These are phyloP conservation scores for Agonopterix alstromeriana DNA, from an alignment of 2,888 invertebrate species.

Conservation along the genomic window DNA sequence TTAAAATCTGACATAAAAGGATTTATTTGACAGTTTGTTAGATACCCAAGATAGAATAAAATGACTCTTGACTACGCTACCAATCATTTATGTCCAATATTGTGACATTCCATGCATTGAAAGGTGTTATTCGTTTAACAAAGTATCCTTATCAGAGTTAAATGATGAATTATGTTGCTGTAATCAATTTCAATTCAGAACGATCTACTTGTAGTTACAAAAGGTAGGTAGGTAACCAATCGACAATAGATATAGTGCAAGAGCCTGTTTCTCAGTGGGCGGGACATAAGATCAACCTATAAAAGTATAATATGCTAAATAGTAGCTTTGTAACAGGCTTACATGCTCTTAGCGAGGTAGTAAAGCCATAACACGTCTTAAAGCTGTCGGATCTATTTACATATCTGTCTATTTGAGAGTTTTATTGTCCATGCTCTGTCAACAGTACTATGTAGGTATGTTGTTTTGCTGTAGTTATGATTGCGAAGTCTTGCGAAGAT, in stretches of 20 bases:
- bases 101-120: not conserved
- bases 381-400: not conserved
- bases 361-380: conserved; percentile 1
- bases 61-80: not conserved
- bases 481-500: too few species aligned
- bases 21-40: conserved; percentile 4
- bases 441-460: too few species aligned
- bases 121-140: not conserved
- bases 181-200: too few species aligned
- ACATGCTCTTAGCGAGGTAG: not conserved
- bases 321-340: conserved; percentile 1
- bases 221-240: too few species aligned
- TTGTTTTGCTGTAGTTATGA: too few species aligned
- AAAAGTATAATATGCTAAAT: conserved; percentile 4
- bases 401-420: not conserved
- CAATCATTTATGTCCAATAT: conserved; percentile 5
- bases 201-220: too few species aligned
- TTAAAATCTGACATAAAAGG: conserved; percentile 2
- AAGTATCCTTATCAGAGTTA: not conserved
- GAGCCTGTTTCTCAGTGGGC: not conserved
- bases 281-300: not conserved
- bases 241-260: not conserved
- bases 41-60: not conserved
- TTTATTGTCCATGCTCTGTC: too few species aligned
- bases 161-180: not conserved